Evolutionary conservation across 2,888 invertebrate species (phyloP), one percentile per base, ranked within the genome.

Genomic region (Oxystoma pomonae): DNA sequence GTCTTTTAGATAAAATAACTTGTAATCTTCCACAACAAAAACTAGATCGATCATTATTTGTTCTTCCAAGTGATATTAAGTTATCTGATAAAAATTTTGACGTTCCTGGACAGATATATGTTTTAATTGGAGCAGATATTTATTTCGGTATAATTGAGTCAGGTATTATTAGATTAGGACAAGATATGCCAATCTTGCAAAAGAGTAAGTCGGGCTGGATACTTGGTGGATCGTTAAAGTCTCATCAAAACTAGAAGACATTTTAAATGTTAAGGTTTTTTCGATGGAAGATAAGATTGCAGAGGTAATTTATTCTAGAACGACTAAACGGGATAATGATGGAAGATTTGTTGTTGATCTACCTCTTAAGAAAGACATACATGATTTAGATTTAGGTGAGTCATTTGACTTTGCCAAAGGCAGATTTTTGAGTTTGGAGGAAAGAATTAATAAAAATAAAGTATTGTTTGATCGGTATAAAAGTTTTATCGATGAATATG

Each of bases 151-250:
- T 63, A 0, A 18, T 60, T 1, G 16, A 55, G 0, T n/a, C 19
- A 57, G 60, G 63, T 5, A 1, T 57, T 0, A 56, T 60, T 17
- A 53, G 19, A 16, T 19, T 53, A 7, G 53, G 63, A 35, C 18
- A 56, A n/a, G 17, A 60, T 56, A 20, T 63, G 16, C 63, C 63
- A 9, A 60, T 49, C 1, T n/a, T 63, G 17, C 35, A 59, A 5
- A 63, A 63, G n/a, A 62, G 59, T 1, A 52, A 57, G 12, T 20
- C 59, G 20, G 63, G 63, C 20, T 63, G 63, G 63, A 21, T 63
- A 7, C 2, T 63, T n/a, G 60, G 59, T 20, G 60, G 56, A 9
- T 19, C 53, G 53, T 12, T 35, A 35, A 35, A 53, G 3, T 53
- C 53, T 5, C 16, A 9, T 53, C 3, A 16, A 53, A 53, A 53